Percentiles rank a stretch among this genome's conserved stretches.
Conservation (phyloP, 2,113 vertebrate species). For the Morone saxatilis region DNA sequence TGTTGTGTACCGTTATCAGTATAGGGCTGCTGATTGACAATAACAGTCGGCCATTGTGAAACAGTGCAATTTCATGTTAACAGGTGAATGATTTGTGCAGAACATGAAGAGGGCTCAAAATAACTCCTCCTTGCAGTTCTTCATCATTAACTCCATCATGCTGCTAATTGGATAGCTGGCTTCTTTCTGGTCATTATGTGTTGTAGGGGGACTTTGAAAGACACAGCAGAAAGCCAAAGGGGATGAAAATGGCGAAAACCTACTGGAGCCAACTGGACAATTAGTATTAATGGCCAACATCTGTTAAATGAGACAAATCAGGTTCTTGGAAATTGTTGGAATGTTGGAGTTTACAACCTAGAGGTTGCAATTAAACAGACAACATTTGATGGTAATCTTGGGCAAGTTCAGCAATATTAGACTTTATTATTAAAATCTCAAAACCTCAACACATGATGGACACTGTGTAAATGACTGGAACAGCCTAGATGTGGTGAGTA, state of each 20-base stretch:
- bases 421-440: not conserved
- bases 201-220: conserved; percentile 5
- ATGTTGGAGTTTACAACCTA: not conserved
- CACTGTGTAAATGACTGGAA: not conserved
- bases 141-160: conserved; percentile 13
- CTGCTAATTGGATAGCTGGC: conserved; percentile 15
- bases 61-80: not conserved
- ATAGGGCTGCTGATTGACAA: no score
- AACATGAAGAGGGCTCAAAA: not conserved
- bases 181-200: conserved; percentile 18
- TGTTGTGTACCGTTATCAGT: no score
- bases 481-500: conserved; percentile 20
- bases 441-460: not conserved
- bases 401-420: not conserved
- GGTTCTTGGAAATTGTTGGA: not conserved
- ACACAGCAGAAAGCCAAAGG: conserved; percentile 1
- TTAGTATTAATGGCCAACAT: conserved; percentile 23
- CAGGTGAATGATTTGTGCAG: not conserved
- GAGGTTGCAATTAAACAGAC: not conserved
- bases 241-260: not conserved
- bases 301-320: conserved; percentile 19
- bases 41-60: no score
- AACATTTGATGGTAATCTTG: not conserved
- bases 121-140: conserved; percentile 18
- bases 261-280: conserved; percentile 1